phyloP scores from a whole-genome alignment of 2,113 vertebrate species.

The Cyprinodon brontotheroides region DNA sequence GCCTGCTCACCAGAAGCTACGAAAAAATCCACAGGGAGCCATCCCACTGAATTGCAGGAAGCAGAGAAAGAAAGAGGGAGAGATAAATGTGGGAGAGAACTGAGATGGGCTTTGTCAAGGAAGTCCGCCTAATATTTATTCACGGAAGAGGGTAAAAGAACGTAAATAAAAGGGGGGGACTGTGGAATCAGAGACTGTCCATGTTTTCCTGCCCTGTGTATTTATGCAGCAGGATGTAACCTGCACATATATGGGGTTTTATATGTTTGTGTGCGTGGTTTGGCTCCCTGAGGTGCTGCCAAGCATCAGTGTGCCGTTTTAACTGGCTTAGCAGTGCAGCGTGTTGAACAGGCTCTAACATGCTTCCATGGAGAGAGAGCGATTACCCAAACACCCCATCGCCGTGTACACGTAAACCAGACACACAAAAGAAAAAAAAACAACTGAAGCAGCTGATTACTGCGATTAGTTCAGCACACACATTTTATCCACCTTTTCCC shows the following conservation, averaged over 20 bases:
- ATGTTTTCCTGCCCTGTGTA: constrained; percentile 31
- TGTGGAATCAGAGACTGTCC: constrained; percentile 25
- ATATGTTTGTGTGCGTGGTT: background rate
- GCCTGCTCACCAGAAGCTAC: constrained; percentile 59
- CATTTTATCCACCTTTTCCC: constrained; percentile 18
- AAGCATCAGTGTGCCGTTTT: constrained; percentile 49
- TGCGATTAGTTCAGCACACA: constrained; percentile 61
- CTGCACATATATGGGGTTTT: constrained; percentile 7
- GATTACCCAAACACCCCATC: constrained; percentile 54
- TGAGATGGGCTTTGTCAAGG: constrained; percentile 65
- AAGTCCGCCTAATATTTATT: constrained; percentile 55
- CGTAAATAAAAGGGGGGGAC: constrained; percentile 5
- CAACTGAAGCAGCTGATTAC: constrained; percentile 60
- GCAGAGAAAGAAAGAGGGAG: constrained; percentile 48
- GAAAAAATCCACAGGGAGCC: constrained; percentile 62
- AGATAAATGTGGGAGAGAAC: constrained; percentile 51
- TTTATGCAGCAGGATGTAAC: constrained; percentile 27
- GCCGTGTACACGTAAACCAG: constrained; percentile 27
- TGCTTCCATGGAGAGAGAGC: constrained; percentile 30
- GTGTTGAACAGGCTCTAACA: constrained; percentile 70
- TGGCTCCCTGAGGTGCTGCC: constrained; percentile 38
- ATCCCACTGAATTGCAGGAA: constrained; percentile 65
- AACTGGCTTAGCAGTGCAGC: constrained; percentile 50
- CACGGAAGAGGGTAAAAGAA: constrained; percentile 25
- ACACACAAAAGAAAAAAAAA: constrained; percentile 30